Evolutionary conservation across 2,113 vertebrate genomes (phyloP), one percentile per base, ranked within the genome.

Genomic region (Atherinomorus stipes): DNA sequence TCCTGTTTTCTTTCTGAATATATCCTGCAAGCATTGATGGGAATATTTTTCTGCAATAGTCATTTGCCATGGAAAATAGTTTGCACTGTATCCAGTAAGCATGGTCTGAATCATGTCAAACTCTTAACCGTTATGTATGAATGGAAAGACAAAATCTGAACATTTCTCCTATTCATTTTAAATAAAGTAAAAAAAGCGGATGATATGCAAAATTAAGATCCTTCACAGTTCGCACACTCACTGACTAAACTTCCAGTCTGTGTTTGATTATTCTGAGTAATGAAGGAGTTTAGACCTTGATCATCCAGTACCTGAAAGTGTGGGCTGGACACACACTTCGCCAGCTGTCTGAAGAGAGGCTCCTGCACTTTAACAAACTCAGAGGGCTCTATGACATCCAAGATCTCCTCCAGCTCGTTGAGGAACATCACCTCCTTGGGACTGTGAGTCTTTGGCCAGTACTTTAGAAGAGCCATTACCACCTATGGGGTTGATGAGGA

Each of bases 401-500:
- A 90, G 85, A 99, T 99, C 83, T 99, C 97, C 87, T 99, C 98
- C 85, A 99, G 88, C 76, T 99, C 98, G 25, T 99, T 99, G 77
- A 99, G 92, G 92, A 99, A 99, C 98, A 99, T 98, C 75, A 99
- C 98, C 87, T 99, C 98, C 92, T 99, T 99, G 75, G 98, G 98
- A 91, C 97, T 98, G 92, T 99, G 98, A 70, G 98, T 99, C 94
- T 99, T 99, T 91, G 98, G 98, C 98, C 98, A 99, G 91, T 98
- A 99, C 88, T 99, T 99, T 52, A 99, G 94, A 50, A 99, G 94
- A 56, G 97, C 98, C 97, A 99, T 98, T 56, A 99, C 98, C 87
- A 99, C 98, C 98, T 99, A 64, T 0, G 15, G 51, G 64, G 23
- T 23, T 1, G 15, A 25, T 2, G 25, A 23, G 38, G 57, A 44